A percentile compares a stretch with the other conserved stretches of the same genome.
These are phyloP conservation scores for Sebastes paucispinis DNA, from an alignment of 2,797 vertebrate species.

Conservation along the genomic window DNA sequence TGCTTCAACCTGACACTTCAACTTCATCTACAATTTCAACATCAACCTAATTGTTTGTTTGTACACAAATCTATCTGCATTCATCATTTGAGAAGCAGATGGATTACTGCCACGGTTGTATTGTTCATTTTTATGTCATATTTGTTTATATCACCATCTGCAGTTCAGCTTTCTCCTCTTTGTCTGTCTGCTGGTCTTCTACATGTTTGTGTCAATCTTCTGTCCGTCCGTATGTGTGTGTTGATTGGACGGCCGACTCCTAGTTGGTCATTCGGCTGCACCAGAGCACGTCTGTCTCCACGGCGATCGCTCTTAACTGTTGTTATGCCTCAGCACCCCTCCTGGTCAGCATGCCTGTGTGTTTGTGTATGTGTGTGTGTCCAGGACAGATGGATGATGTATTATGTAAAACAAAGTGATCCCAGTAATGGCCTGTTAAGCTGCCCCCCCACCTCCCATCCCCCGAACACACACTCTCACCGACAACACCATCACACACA, in stretches of 20 bases:
- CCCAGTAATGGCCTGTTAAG: conserved; percentile 81
- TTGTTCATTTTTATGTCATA: conserved; percentile 4
- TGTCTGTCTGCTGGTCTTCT: background rate
- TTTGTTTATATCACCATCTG: conserved; percentile 29
- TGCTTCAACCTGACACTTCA: background rate
- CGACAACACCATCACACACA: conserved; percentile 2
- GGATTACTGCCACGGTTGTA: background rate
- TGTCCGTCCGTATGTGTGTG: background rate
- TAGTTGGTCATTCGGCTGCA: conserved; percentile 22
- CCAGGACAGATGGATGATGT: conserved; percentile 82
- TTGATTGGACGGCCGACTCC: conserved; percentile 27
- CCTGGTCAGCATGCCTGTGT: conserved; percentile 29
- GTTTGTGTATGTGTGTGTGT: conserved; percentile 36
- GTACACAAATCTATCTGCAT: background rate
- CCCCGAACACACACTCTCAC: background rate
- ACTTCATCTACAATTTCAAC: background rate
- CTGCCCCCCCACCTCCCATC: conserved; percentile 24
- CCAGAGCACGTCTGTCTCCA: conserved; percentile 57
- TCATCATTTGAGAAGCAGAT: background rate
- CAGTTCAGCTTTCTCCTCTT: background rate
- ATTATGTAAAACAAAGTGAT: conserved; percentile 85
- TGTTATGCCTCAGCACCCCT: conserved; percentile 43
- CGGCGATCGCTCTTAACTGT: conserved; percentile 48
- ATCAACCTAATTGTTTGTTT: background rate
- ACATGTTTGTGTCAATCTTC: conserved; percentile 1